Evolutionary conservation across 2,888 invertebrate genomes (phyloP), one percentile per base, ranked within the genome.

Genomic region (Tinea pellionella): DNA sequence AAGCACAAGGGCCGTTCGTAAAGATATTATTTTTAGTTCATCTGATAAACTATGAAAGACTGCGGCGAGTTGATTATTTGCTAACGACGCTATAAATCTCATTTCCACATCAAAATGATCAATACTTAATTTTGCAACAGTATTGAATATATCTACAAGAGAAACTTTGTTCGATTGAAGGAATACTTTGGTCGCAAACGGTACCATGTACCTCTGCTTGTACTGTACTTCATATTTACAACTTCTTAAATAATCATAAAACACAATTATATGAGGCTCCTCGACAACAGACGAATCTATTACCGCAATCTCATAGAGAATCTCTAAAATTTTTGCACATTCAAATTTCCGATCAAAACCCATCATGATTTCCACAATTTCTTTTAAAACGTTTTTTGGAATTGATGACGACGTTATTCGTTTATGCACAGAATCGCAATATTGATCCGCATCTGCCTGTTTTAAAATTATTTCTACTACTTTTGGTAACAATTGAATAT

Each of bases 1-100:
- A 4, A 90, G 71, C 43, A 78, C 71, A n/a, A 88, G 67, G 59
- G 75, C 80, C 51, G 82, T 71, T 68, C 78, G 75, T 37, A 88
- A 72, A 57, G 78, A 70, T 61, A 65, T 73, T 42, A 77, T 67
- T 71, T 77, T 86, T 24, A 75, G 65, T 47, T 63, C 61, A 65
- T 80, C 75, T 11, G 70, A 37, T 15, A 79, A 65, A 56, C 63
- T 64, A 7, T 63, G 29, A 64, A 82, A 77, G 15, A 65, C 63
- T 42, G 64, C 64, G 24, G 74, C 74, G 29, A 86, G 63, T 68
- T 82, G 81, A 73, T 83, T 85, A 63, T 80, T 83, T 16, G 83
- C 77, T 59, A 74, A 63, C 51, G 77, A 76, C 59, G 81, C 77
- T 63, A 80, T 77, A 18, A 70, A 68, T 68, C 87, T 77, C 74